phyloP scores from a whole-genome alignment of 2,113 vertebrate species.

The Danio rerio region GRCz12tu NC_133182.1:50636501-50637000 shows the following conservation, averaged over 20 bases:
- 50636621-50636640: not conserved
- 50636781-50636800: conserved; percentile 24
- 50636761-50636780: not conserved
- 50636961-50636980: not conserved
- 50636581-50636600: conserved; percentile 15
- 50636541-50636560: not conserved
- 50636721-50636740: not conserved
- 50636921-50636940: not conserved
- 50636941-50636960: not conserved
- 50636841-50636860: not conserved
- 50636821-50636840: conserved; percentile 14
- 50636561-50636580: not conserved
- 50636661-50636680: not conserved
- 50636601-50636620: not conserved
- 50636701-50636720: not conserved
- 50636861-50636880: conserved; percentile 20
- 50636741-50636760: conserved; percentile 6
- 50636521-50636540: conserved; percentile 32
- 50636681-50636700: not conserved
- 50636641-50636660: not conserved
- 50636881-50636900: not conserved
- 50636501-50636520: conserved; percentile 38
- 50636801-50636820: conserved; percentile 39
- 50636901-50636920: too few species aligned
- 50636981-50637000: not conserved